These are phyloP conservation scores for Beaufortia kweichowensis DNA, from an alignment of 2,113 vertebrate species.

Conservation along the genomic window DNA sequence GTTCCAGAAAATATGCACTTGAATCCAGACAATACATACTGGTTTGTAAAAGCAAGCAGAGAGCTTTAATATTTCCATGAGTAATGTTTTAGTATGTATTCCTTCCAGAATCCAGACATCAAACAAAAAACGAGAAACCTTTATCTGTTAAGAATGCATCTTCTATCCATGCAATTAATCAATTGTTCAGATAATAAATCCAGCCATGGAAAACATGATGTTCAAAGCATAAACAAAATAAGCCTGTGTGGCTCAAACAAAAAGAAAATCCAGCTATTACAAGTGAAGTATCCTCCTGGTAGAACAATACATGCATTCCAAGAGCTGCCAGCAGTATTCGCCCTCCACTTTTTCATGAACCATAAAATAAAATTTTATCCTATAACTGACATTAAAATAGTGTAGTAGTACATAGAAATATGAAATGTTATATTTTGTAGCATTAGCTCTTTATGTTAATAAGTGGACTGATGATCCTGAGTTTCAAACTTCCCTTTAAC, in stretches of 20 bases:
- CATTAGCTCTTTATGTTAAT: not conserved
- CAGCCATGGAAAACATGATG: conserved; percentile 22
- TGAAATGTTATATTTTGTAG: conserved; percentile 19
- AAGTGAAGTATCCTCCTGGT: conserved; percentile 2
- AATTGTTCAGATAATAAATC: not conserved
- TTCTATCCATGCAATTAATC: conserved; percentile 6
- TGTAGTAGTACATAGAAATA: not conserved
- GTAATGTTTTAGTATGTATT: conserved; percentile 10
- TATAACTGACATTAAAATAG: conserved; percentile 37
- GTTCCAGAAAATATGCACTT: conserved; percentile 18
- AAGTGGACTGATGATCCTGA: conserved; percentile 32
- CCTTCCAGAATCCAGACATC: not conserved
- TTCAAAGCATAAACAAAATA: not conserved
- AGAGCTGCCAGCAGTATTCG: conserved; percentile 48
- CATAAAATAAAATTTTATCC: conserved; percentile 27
- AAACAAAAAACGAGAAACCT: not conserved
- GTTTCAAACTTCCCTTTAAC: conserved; percentile 28
- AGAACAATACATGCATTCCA: conserved; percentile 48
- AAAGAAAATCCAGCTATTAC: conserved; percentile 20
- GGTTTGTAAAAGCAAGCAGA: conserved; percentile 23
- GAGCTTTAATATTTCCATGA: not conserved
- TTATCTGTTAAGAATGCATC: not conserved
- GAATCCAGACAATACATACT: not conserved
- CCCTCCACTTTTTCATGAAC: not conserved
- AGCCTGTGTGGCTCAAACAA: conserved; percentile 39